These are phyloP conservation scores for Anthophora plumipes DNA, from an alignment of 2,888 invertebrate genomes.

Conservation along the genomic window DNA sequence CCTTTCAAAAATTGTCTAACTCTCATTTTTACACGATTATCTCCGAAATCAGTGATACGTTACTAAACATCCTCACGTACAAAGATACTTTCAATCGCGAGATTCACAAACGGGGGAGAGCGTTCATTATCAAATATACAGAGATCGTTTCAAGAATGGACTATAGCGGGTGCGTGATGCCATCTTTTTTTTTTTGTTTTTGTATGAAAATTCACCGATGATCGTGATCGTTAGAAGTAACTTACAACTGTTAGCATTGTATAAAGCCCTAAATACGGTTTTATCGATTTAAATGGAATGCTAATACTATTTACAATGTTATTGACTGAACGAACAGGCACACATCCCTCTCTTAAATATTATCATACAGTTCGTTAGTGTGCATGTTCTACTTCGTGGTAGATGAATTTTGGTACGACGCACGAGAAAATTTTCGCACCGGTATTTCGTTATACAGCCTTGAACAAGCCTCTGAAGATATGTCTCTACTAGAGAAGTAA, in stretches of 20 bases:
- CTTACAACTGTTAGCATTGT: constrained; percentile 33
- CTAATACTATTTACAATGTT: constrained; percentile 70
- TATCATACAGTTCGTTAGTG: constrained; percentile 60
- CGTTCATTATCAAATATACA: constrained; percentile 22
- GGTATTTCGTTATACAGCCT: constrained; percentile 49
- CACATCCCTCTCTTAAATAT: constrained; percentile 52
- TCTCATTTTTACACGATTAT: constrained; percentile 28
- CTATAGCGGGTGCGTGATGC: constrained; percentile 9
- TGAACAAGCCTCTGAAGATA: constrained; percentile 52
- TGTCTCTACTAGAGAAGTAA: constrained; percentile 49
- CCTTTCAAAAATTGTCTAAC: constrained; percentile 31
- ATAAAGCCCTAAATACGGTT: constrained; percentile 36
- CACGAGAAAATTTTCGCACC: constrained; percentile 49
- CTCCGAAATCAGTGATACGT: constrained; percentile 15
- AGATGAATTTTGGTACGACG: constrained; percentile 60
- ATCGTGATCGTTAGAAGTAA: constrained; percentile 27
- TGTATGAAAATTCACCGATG: constrained; percentile 21
- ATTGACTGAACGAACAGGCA: constrained; percentile 63
- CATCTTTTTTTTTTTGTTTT: no score
- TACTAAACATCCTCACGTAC: constrained; percentile 23
- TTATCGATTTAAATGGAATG: constrained; percentile 51
- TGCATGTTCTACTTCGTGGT: constrained; percentile 71
- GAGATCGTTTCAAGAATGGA: background rate
- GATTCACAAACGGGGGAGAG: constrained; percentile 9
- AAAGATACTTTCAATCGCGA: constrained; percentile 28